phyloP scores from a whole-genome alignment of 1,140 invertebrate genomes.

The Anoplophora glabripennis region DNA sequence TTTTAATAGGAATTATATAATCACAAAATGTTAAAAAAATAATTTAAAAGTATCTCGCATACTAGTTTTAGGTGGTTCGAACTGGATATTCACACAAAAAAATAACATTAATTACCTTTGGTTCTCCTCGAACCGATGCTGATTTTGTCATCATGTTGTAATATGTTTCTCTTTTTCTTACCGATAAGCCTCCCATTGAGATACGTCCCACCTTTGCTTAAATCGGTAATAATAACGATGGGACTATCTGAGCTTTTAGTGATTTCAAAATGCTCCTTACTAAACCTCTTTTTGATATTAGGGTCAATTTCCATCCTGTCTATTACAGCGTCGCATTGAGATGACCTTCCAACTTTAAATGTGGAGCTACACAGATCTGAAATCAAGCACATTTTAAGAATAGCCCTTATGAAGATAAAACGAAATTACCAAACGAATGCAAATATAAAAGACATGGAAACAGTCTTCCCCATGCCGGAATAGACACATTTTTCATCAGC shows the following conservation, averaged over 20 bases:
- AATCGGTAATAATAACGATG: constrained; percentile 7
- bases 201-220: constrained; percentile 10
- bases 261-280: constrained; percentile 13
- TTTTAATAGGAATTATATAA: neutral
- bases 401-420: neutral
- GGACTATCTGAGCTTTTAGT: neutral
- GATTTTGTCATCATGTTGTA: constrained; percentile 9
- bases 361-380: constrained; percentile 3
- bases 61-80: neutral
- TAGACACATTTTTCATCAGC: neutral
- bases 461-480: constrained; percentile 11
- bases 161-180: constrained; percentile 10
- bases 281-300: constrained; percentile 8
- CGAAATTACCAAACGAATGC: constrained; percentile 10
- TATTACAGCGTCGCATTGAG: constrained; percentile 2
- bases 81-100: too few relatives aligned
- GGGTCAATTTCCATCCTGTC: neutral
- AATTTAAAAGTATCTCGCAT: neutral
- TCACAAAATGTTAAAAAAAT: neutral
- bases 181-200: constrained; percentile 9
- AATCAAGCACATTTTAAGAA: neutral
- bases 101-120: neutral
- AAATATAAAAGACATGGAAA: constrained; percentile 10
- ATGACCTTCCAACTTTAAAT: constrained; percentile 15
- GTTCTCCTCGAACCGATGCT: neutral